phyloP scores from a whole-genome alignment of 1,140 invertebrate species.

The Conus betulinus region DNA sequence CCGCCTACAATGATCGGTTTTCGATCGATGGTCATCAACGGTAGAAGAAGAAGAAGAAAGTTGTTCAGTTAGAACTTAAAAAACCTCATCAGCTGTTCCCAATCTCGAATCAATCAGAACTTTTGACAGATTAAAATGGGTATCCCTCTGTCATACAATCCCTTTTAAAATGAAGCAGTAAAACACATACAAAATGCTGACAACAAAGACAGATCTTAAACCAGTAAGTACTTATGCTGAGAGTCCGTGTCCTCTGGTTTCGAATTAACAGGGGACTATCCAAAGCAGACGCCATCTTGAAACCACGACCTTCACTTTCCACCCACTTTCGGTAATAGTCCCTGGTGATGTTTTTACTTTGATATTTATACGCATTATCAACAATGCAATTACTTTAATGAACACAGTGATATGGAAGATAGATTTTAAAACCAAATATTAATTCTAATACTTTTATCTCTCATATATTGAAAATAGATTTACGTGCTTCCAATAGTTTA shows the following conservation, averaged over 20 bases:
- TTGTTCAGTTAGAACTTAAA: no score
- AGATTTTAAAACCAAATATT: no score
- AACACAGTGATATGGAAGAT: neutral
- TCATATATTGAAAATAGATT: neutral
- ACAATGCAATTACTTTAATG: neutral
- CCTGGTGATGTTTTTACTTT: constrained; percentile 5
- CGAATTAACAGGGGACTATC: constrained; percentile 30
- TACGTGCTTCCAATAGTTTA: neutral
- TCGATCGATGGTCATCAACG: no score
- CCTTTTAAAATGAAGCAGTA: no score
- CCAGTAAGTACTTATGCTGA: constrained; percentile 14
- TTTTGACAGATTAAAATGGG: no score
- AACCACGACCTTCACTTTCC: constrained; percentile 29
- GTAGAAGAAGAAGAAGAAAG: no score
- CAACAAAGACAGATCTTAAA: no score
- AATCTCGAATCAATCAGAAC: no score
- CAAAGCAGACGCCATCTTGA: constrained; percentile 51
- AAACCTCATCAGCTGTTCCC: no score
- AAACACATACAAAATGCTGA: neutral
- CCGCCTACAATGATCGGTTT: no score
- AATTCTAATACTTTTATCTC: neutral
- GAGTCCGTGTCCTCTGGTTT: constrained; percentile 26
- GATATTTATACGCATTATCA: constrained; percentile 16
- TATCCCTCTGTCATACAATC: no score
- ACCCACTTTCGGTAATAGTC: constrained; percentile 24